A percentile compares a stretch with the other conserved stretches of the same genome.
Evolutionary conservation across 1,140 invertebrate genomes (phyloP).

Genomic region (Caenorhabditis latens): DNA sequence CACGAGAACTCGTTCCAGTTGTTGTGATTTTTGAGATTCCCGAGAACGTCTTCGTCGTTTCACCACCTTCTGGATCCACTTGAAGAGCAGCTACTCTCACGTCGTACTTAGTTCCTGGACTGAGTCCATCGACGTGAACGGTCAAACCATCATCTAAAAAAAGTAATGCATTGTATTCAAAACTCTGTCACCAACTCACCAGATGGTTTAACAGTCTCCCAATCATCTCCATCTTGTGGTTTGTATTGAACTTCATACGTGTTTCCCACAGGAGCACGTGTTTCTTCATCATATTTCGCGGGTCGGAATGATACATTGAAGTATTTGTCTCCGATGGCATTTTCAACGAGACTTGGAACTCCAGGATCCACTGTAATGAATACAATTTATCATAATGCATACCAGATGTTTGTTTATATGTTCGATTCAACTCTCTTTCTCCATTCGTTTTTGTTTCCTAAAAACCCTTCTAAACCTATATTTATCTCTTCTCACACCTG

Average conservation of each 20-base stretch:
- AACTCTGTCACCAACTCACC: not conserved
- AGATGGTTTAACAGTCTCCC: constrained; percentile 67
- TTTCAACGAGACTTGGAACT: constrained; percentile 68
- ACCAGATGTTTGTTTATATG: constrained; percentile 22
- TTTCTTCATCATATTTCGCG: constrained; percentile 71
- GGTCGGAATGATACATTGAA: constrained; percentile 77
- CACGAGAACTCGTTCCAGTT: constrained; percentile 66
- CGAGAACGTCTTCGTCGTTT: constrained; percentile 69
- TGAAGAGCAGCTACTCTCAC: constrained; percentile 86
- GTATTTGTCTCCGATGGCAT: constrained; percentile 74
- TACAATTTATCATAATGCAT: not conserved
- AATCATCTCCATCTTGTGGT: constrained; percentile 72
- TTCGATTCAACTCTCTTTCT: not conserved
- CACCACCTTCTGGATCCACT: constrained; percentile 67
- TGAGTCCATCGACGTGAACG: constrained; percentile 85
- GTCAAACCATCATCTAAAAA: constrained; percentile 77
- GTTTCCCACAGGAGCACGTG: constrained; percentile 73
- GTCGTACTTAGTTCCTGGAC: constrained; percentile 88
- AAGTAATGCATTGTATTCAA: not conserved
- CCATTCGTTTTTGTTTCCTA: not conserved
- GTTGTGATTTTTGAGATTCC: constrained; percentile 75
- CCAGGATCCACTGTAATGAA: constrained; percentile 76
- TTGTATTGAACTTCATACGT: constrained; percentile 70
- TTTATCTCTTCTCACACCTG: not conserved
- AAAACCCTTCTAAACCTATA: no score